phyloP scores from a whole-genome alignment of 2,888 invertebrate species.

The Reticulitermes lucifugus region DNA sequence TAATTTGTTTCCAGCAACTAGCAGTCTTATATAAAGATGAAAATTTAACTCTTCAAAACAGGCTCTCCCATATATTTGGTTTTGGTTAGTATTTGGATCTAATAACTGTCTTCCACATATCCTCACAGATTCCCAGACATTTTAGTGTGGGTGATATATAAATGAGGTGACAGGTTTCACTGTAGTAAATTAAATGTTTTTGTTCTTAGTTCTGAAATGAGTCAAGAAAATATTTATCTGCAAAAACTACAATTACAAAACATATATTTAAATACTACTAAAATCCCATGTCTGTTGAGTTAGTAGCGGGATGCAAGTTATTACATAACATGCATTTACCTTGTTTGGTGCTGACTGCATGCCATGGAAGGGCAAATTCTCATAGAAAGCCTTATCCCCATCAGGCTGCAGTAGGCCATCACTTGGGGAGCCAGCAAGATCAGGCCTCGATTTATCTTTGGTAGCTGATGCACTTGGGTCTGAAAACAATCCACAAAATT shows the following conservation, averaged over 20 bases:
- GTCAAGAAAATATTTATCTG: background rate
- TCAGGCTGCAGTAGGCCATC: constrained; percentile 68
- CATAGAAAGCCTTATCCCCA: constrained; percentile 87
- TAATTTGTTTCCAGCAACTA: background rate
- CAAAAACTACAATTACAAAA: constrained; percentile 21
- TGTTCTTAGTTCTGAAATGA: background rate
- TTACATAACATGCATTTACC: constrained; percentile 69
- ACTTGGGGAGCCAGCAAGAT: constrained; percentile 62
- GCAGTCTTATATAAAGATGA: background rate
- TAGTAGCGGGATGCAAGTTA: constrained; percentile 20
- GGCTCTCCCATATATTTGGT: background rate
- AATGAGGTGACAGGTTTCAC: constrained; percentile 47
- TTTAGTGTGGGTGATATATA: background rate
- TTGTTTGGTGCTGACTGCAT: constrained; percentile 94
- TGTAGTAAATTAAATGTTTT: constrained; percentile 32
- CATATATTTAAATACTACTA: constrained; percentile 27
- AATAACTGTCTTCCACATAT: background rate
- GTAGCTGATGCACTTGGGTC: constrained; percentile 67
- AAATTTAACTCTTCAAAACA: background rate
- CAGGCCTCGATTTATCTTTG: constrained; percentile 66
- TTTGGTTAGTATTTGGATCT: background rate
- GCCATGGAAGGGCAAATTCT: constrained; percentile 95
- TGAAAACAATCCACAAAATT: constrained; percentile 56
- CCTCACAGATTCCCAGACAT: background rate
- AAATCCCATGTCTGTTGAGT: background rate